These are phyloP conservation scores for Stictonetta naevosa DNA, from an alignment of 2,113 vertebrate genomes.

Conservation along the genomic window DNA sequence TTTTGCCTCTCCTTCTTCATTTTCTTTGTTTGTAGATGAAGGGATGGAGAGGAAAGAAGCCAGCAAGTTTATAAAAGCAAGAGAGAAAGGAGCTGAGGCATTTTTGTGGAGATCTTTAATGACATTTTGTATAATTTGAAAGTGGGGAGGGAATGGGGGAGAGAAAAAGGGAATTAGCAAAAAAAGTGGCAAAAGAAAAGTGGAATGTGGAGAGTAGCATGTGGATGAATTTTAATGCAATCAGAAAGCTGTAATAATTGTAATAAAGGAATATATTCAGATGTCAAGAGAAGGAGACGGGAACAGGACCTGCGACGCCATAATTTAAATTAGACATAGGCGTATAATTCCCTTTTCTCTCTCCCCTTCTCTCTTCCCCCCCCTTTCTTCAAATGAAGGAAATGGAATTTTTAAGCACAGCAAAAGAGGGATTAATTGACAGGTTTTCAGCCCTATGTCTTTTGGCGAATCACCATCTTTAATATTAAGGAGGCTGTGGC, in stretches of 20 bases:
- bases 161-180: constrained; percentile 69
- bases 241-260: constrained; percentile 82
- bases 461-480: constrained; percentile 73
- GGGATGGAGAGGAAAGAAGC: constrained; percentile 16
- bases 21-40: constrained; percentile 59
- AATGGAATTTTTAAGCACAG: constrained; percentile 79
- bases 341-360: constrained; percentile 52
- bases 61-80: constrained; percentile 55
- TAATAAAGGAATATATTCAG: constrained; percentile 83
- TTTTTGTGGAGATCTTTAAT: constrained; percentile 66
- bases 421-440: constrained; percentile 73
- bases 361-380: not conserved
- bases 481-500: constrained; percentile 75
- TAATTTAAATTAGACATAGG: constrained; percentile 78
- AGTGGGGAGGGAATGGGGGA: constrained; percentile 45
- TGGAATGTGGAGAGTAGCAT: constrained; percentile 69
- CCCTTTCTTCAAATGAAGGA: constrained; percentile 70
- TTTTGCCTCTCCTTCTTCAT: constrained; percentile 28
- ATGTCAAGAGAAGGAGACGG: constrained; percentile 76
- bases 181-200: constrained; percentile 70
- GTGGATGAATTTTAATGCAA: constrained; percentile 85
- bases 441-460: constrained; percentile 75
- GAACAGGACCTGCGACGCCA: constrained; percentile 60
- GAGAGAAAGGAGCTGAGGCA: constrained; percentile 17
- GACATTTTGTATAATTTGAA: constrained; percentile 68